Conservation (phyloP, 2,797 vertebrate genomes). For the Chromobotia macracanthus region DNA sequence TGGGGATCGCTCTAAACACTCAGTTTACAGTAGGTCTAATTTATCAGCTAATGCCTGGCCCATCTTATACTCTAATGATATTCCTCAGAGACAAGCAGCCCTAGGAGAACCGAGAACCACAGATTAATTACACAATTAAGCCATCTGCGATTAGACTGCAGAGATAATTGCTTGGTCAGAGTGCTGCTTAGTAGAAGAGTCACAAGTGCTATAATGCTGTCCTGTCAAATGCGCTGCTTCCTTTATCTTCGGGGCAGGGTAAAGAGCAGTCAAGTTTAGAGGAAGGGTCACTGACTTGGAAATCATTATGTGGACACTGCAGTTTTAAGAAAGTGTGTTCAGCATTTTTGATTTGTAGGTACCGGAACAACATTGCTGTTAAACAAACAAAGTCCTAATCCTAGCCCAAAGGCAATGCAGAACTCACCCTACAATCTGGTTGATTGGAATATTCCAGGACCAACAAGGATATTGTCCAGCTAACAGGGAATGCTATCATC, state of each 20-base stretch:
- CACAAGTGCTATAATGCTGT: constrained; percentile 1
- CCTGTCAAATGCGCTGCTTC: neutral
- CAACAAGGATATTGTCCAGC: neutral
- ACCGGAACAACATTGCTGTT: no score
- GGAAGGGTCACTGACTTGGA: constrained; percentile 7
- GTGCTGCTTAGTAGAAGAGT: constrained; percentile 21
- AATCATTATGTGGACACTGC: neutral
- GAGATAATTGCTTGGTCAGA: constrained; percentile 46
- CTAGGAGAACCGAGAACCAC: constrained; percentile 31
- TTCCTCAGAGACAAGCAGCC: constrained; percentile 41
- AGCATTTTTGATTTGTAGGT: no score
- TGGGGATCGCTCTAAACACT: constrained; percentile 25
- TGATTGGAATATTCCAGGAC: neutral
- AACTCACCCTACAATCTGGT: neutral
- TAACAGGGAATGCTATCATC: no score
- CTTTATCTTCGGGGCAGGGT: constrained; percentile 8
- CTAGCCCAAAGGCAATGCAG: neutral
- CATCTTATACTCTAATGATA: constrained; percentile 31
- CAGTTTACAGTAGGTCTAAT: constrained; percentile 31
- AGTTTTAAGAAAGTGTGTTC: neutral
- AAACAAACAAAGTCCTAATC: no score
- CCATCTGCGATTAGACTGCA: constrained; percentile 37
- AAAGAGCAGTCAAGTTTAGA: constrained; percentile 18
- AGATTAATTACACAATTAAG: constrained; percentile 52
- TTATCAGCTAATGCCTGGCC: constrained; percentile 39